These are phyloP conservation scores for Agriotes lineatus DNA, from an alignment of 2,888 invertebrate species.

Conservation along the genomic window DNA sequence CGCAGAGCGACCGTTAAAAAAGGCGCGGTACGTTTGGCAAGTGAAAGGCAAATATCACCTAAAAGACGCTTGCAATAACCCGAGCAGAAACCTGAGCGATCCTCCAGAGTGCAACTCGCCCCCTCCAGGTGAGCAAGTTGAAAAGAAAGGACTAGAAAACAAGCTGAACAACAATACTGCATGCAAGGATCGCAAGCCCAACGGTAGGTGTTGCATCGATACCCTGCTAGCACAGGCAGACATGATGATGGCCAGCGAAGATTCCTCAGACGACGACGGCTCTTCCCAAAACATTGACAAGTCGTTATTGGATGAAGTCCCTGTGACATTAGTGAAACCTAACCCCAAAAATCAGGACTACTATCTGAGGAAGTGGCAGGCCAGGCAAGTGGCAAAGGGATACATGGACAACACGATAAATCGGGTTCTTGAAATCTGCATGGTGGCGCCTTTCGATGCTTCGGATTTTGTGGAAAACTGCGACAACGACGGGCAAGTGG, in stretches of 20 bases:
- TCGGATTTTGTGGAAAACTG: conserved; percentile 70
- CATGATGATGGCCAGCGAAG: conserved; percentile 44
- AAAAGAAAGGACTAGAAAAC: conserved; percentile 35
- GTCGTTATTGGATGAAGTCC: conserved; percentile 53
- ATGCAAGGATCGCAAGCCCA: conserved; percentile 36
- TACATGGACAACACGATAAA: conserved; percentile 80
- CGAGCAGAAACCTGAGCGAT: conserved; percentile 31
- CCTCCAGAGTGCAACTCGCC: conserved; percentile 24
- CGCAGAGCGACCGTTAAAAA: conserved; percentile 73
- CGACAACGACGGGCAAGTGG: conserved; percentile 72
- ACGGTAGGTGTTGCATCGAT: conserved; percentile 56
- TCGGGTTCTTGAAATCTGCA: conserved; percentile 74
- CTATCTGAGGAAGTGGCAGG: conserved; percentile 73
- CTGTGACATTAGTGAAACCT: conserved; percentile 59
- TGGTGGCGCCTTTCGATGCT: conserved; percentile 68
- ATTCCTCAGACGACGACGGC: conserved; percentile 48
- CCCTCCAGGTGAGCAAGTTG: conserved; percentile 46
- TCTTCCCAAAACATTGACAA: conserved; percentile 45
- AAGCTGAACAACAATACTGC: conserved; percentile 36
- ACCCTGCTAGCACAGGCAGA: conserved; percentile 52
- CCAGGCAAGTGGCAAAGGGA: conserved; percentile 74
- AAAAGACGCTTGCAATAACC: conserved; percentile 64
- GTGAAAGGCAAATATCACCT: conserved; percentile 75
- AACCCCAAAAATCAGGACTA: conserved; percentile 59
- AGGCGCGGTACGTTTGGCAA: conserved; percentile 77